Evolutionary conservation across 2,113 vertebrate genomes (phyloP).

Genomic region (human): GRCh38 chr3:194377501-194378000

Average conservation of each 20-base stretch:
- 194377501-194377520: too few relatives aligned
- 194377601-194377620: neutral
- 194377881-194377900: neutral
- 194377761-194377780: neutral
- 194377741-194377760: neutral
- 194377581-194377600: too few relatives aligned
- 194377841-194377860: rapidly evolving
- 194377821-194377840: neutral
- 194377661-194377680: neutral
- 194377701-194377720: neutral
- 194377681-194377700: neutral
- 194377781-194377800: neutral
- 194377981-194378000: constrained; percentile 21
- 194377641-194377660: neutral
- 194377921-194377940: neutral
- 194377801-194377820: neutral
- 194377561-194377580: too few relatives aligned
- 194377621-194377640: neutral
- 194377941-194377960: neutral
- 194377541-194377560: too few relatives aligned
- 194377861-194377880: rapidly evolving
- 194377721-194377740: neutral
- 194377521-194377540: too few relatives aligned
- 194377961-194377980: constrained; percentile 53
- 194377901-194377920: neutral